phyloP scores from a whole-genome alignment of 2,113 vertebrate species.

The Otis tarda region DNA sequence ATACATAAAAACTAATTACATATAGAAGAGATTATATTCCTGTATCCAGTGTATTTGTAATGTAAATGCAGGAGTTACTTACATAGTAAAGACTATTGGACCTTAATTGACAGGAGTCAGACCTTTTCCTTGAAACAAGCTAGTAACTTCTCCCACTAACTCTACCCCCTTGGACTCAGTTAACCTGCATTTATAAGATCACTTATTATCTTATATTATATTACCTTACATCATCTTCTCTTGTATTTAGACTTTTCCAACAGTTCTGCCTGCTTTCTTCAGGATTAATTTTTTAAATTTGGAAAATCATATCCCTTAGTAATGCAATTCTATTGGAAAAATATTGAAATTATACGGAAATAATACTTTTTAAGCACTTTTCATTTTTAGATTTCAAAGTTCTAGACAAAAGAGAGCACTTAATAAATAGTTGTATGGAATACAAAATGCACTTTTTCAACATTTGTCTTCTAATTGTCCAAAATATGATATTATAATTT shows the following conservation, averaged over 20 bases:
- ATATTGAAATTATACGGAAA: not conserved
- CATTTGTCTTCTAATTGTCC: not conserved
- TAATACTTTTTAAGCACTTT: not conserved
- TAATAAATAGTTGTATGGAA: not conserved
- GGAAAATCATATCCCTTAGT: not conserved
- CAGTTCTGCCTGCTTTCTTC: not conserved
- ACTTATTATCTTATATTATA: not conserved
- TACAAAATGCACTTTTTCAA: not conserved
- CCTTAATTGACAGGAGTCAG: not conserved
- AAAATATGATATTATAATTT: not conserved
- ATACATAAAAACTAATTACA: not conserved
- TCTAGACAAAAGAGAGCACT: not conserved
- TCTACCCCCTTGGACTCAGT: not conserved
- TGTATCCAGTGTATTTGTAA: not conserved
- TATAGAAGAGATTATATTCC: not conserved
- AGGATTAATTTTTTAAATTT: not conserved
- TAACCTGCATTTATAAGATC: not conserved
- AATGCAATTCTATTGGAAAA: not conserved
- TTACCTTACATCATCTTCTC: not conserved
- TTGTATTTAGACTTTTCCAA: not conserved
- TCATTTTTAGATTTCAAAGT: not conserved
- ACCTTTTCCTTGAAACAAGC: not conserved
- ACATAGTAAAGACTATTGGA: not conserved
- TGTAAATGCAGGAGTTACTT: not conserved
- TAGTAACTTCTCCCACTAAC: not conserved